These are phyloP conservation scores for Podilymbus podiceps DNA, from an alignment of 2,113 vertebrate genomes.

Conservation along the genomic window DNA sequence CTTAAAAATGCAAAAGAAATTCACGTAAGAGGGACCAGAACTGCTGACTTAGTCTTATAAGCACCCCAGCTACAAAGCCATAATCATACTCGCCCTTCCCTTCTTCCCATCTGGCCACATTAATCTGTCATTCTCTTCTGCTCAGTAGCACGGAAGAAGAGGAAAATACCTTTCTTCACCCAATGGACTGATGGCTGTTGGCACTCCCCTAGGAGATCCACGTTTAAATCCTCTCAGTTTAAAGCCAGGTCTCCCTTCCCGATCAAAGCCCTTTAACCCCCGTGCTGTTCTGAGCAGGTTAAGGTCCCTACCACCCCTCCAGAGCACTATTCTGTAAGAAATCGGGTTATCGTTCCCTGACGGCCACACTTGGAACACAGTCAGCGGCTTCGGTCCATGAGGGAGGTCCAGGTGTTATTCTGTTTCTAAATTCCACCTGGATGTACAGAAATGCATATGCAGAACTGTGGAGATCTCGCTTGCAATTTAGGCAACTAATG, in stretches of 20 bases:
- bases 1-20: background rate
- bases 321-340: background rate
- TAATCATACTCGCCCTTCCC: background rate
- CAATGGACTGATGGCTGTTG: background rate
- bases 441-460: background rate
- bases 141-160: background rate
- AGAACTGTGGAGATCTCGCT: background rate
- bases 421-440: background rate
- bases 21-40: background rate
- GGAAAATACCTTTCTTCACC: background rate
- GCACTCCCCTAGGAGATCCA: background rate
- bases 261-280: background rate
- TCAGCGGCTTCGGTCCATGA: background rate
- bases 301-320: fast-evolving
- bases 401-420: background rate
- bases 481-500: background rate
- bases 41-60: background rate
- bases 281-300: background rate
- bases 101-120: background rate
- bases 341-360: fast-evolving
- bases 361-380: fast-evolving
- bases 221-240: background rate
- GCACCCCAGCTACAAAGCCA: background rate
- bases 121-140: background rate
- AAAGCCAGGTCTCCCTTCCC: background rate